These are phyloP conservation scores for Gymnothorax javanicus DNA, from an alignment of 2,797 vertebrate species.

Conservation along the genomic window DNA sequence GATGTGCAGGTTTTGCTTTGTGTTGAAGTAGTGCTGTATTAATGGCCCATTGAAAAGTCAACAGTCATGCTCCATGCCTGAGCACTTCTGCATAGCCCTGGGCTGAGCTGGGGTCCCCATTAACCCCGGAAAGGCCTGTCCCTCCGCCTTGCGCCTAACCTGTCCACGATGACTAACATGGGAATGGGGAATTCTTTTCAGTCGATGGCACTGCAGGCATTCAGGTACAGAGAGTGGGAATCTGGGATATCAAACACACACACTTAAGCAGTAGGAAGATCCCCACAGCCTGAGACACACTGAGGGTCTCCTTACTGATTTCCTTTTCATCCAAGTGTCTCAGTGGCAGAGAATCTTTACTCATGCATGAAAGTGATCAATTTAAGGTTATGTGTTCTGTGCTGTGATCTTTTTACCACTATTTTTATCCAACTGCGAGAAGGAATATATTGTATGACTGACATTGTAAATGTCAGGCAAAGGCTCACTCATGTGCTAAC, in stretches of 20 bases:
- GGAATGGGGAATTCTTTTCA: conserved; percentile 64
- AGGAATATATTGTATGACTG: background rate
- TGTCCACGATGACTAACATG: conserved; percentile 63
- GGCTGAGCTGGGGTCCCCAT: conserved; percentile 65
- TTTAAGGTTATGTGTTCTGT: background rate
- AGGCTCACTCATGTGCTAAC: no score
- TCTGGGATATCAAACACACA: background rate
- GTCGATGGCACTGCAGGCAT: conserved; percentile 57
- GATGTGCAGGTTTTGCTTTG: conserved; percentile 45
- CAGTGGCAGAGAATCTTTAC: background rate
- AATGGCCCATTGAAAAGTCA: conserved; percentile 72
- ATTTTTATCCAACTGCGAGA: background rate
- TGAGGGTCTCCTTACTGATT: background rate
- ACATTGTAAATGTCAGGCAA: no score
- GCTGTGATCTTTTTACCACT: background rate
- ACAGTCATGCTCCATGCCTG: conserved; percentile 67
- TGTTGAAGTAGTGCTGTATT: conserved; percentile 60
- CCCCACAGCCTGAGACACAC: background rate
- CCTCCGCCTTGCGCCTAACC: conserved; percentile 52
- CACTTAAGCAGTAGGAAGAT: background rate
- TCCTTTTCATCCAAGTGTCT: background rate
- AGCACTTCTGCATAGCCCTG: conserved; percentile 61
- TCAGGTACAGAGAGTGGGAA: conserved; percentile 17
- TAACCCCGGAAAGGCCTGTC: conserved; percentile 62
- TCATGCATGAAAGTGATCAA: background rate